phyloP scores from a whole-genome alignment of 1,140 invertebrate species.

The Panulirus ornatus region DNA sequence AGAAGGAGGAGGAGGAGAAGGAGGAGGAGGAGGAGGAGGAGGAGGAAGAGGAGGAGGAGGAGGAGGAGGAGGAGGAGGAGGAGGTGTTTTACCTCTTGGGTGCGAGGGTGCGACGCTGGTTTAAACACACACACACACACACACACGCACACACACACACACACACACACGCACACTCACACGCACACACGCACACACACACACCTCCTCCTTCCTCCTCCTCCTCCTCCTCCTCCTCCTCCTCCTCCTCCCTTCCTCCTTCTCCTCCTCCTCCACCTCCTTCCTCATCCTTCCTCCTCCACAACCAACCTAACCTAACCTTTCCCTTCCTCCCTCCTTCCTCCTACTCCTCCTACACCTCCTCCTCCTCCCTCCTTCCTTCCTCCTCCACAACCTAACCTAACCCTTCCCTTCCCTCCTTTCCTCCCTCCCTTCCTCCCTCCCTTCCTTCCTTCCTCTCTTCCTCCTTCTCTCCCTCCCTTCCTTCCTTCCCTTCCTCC shows the following conservation, averaged over 20 bases:
- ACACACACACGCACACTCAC: neutral
- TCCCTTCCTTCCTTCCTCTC: too few species aligned
- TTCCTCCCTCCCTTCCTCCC: neutral
- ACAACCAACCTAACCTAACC: neutral
- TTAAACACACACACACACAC: neutral
- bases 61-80: too few species aligned
- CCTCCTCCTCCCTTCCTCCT: neutral
- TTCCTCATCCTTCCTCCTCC: too few species aligned
- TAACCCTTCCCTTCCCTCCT: neutral
- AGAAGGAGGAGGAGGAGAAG: too few species aligned
- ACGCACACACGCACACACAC: too few species aligned
- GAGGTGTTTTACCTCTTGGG: neutral
- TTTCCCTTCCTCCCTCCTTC: neutral
- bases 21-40: too few species aligned
- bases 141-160: neutral
- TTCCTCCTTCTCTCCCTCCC: too few species aligned
- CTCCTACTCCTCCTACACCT: neutral
- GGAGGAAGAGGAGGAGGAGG: too few species aligned
- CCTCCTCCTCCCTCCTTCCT: neutral
- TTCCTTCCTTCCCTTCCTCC: too few species aligned
- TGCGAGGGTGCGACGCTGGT: neutral
- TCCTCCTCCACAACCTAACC: neutral
- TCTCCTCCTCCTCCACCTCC: neutral
- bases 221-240: neutral
- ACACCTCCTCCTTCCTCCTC: neutral